Evolutionary conservation across 23 tunicate species (phyloP).

Genomic region (Corella eumyota): DNA sequence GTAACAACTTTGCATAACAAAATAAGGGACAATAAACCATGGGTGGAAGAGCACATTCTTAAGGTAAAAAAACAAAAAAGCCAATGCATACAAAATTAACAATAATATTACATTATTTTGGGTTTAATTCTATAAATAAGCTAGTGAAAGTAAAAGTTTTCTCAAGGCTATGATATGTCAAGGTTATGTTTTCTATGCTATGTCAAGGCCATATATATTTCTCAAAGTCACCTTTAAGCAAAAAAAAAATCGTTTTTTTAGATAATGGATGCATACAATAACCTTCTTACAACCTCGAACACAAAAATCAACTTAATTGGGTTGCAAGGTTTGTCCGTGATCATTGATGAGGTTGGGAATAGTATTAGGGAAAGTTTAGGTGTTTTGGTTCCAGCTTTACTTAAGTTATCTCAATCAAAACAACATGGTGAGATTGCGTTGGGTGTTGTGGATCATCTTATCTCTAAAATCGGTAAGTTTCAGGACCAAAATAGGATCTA

Average conservation of each 20-base stretch:
- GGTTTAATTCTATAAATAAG: too few species aligned
- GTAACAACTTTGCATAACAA: conserved; percentile 18
- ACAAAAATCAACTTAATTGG: conserved; percentile 53
- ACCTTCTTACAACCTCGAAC: conserved; percentile 64
- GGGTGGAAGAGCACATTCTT: conserved; percentile 57
- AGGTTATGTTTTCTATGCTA: too few species aligned
- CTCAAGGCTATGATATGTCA: too few species aligned
- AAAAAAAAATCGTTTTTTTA: conserved; percentile 15
- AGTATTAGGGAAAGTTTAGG: conserved; percentile 14
- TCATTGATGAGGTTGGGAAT: conserved; percentile 29
- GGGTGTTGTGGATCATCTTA: conserved; percentile 23
- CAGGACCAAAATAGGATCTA: neutral
- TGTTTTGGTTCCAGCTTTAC: conserved; percentile 42
- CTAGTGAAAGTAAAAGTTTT: too few species aligned
- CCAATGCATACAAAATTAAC: neutral
- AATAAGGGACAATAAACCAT: conserved; percentile 11
- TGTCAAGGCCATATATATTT: too few species aligned
- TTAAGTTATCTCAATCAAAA: conserved; percentile 44
- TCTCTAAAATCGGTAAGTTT: conserved; percentile 38
- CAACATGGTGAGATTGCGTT: conserved; percentile 35
- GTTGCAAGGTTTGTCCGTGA: conserved; percentile 17
- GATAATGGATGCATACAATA: conserved; percentile 62
- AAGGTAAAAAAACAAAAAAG: conserved; percentile 18
- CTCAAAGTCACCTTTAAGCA: too few species aligned
- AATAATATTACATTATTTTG: neutral